Evolutionary conservation across 2,797 vertebrate genomes (phyloP).

Genomic region (Parauchenoglanis punctatus): DNA sequence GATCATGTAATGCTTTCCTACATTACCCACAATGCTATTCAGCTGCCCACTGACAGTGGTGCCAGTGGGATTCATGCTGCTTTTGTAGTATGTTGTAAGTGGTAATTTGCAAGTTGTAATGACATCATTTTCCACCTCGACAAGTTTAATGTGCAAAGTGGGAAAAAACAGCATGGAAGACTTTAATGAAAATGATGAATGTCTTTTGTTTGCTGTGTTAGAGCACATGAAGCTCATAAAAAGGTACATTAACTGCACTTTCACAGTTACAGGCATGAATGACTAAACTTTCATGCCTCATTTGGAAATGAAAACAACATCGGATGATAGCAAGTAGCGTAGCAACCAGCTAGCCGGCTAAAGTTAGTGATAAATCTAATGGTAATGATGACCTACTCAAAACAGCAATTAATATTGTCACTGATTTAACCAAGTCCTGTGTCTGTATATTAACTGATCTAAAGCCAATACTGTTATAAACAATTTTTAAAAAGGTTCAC

Average conservation of each 20-base stretch:
- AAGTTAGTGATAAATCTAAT: no score
- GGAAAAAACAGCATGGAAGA: not conserved
- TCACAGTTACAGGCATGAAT: not conserved
- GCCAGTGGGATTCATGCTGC: not conserved
- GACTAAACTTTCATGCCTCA: not conserved
- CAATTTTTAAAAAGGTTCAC: no score
- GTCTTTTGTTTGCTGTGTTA: not conserved
- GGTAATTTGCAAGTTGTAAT: not conserved
- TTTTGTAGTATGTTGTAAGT: not conserved
- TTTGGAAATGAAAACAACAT: no score
- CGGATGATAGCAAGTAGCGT: no score
- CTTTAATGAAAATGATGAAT: not conserved
- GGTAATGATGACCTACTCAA: no score
- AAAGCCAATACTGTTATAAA: no score
- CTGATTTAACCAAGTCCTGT: no score
- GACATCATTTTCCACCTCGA: not conserved
- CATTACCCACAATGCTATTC: not conserved
- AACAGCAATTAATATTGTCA: no score
- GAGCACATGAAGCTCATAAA: not conserved
- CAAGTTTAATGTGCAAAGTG: not conserved
- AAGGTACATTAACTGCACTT: not conserved
- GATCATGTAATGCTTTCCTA: no score
- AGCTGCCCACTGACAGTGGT: not conserved
- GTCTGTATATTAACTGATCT: no score
- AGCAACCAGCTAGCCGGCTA: no score